Conservation (phyloP, 2,888 invertebrate genomes). For the Tetanocera ferruginea region DNA sequence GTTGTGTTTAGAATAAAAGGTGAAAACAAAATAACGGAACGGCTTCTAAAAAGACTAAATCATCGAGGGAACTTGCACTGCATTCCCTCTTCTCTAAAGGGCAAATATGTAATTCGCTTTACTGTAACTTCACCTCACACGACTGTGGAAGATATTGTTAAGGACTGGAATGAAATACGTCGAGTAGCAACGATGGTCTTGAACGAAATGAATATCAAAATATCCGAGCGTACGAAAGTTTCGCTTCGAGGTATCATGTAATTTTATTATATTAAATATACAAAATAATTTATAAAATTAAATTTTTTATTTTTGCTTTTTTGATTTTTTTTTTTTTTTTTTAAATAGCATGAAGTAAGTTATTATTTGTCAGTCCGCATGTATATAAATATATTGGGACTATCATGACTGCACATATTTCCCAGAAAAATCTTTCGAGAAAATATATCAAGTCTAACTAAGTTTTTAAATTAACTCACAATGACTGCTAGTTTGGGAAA, state of each 20-base stretch:
- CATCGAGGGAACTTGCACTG: conserved; percentile 91
- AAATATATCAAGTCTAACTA: no score
- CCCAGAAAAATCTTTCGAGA: no score
- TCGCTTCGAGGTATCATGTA: conserved; percentile 78
- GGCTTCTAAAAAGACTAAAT: conserved; percentile 88
- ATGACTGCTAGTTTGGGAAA: no score
- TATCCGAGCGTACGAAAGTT: conserved; percentile 75
- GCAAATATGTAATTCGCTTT: conserved; percentile 88
- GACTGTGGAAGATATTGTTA: conserved; percentile 80
- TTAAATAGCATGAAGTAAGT: no score
- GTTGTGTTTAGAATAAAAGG: conserved; percentile 92
- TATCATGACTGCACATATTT: no score
- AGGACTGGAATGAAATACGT: conserved; percentile 91
- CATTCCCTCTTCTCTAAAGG: conserved; percentile 93
- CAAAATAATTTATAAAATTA: neutral
- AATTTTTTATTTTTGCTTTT: neutral
- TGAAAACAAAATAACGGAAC: conserved; percentile 89
- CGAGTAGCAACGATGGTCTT: conserved; percentile 80
- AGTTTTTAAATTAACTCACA: no score
- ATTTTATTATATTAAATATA: neutral
- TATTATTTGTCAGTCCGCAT: no score
- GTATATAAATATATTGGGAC: neutral
- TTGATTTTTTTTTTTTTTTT: no score
- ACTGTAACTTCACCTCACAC: conserved; percentile 93
- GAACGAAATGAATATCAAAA: conserved; percentile 74